Evolutionary conservation across 2,797 vertebrate genomes (phyloP), one percentile per base, ranked within the genome.

Genomic region (Poecile montanus): DNA sequence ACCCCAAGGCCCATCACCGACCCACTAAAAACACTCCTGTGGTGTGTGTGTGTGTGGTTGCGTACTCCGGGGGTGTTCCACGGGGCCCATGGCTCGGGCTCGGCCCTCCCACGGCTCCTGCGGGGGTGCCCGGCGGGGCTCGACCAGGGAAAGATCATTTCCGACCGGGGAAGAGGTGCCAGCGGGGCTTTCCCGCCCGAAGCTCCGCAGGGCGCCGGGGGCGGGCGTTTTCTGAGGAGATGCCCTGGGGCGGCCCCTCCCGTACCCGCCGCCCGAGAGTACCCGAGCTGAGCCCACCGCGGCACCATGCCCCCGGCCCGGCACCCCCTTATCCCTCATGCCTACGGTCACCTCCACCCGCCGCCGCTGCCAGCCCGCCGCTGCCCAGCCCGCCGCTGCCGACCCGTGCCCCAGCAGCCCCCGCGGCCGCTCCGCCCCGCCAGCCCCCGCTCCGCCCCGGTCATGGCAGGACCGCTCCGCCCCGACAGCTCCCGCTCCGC

Each of bases 281-380:
- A 14, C 25, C 42, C 34, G 18, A 51, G 25, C 30, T 4, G 10
- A 34, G n/a, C 15, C 18, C n/a, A 3, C 57, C 40, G 19, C 18
- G 6, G 26, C 6, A 6, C 26, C 45, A 5, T 12, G 3, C 6
- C 38, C 20, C 38, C 32, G 10, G 56, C 32, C 45, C 65, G 6
- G 10, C 30, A 12, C 11, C 36, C 38, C 3, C 20, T 5, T 4
- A 4, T 3, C 15, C 36, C 44, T 23, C 56, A 11, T 1, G 2
- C n/a, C 34, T 12, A n/a, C 11, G 1, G 3, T 56, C n/a, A 66
- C 62, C 51, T 45, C 25, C 6, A 2, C 23, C 25, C 58, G 36
- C 38, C 47, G 36, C 22, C 11, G 23, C 19, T 1, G 11, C 54
- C 53, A 13, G 13, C 27, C 16, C n/a, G 16, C 27, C 8, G 18